A percentile compares a stretch with the other conserved stretches of the same genome.
Conservation (phyloP, 2,888 invertebrate genomes). For the Anthoptus insignis region DNA sequence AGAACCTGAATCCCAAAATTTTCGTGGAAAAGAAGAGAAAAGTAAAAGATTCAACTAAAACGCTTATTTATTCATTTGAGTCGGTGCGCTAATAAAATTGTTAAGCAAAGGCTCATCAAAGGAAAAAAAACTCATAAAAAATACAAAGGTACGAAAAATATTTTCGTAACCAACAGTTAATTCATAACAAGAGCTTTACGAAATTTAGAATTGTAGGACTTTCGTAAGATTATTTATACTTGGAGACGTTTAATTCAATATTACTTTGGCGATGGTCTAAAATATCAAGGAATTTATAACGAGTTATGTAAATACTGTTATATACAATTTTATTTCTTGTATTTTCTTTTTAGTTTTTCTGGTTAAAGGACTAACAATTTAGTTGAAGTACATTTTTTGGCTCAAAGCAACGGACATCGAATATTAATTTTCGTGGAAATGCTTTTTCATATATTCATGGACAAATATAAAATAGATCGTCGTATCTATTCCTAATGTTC, state of each 20-base stretch:
- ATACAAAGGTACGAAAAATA: conserved; percentile 23
- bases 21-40: background rate
- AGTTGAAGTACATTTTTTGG: background rate
- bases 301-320: background rate
- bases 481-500: too few relatives aligned
- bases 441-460: too few relatives aligned
- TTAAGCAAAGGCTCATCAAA: conserved; percentile 26
- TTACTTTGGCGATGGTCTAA: background rate
- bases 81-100: conserved; percentile 24
- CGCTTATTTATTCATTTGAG: conserved; percentile 14
- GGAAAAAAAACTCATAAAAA: conserved; percentile 21
- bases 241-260: background rate
- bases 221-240: background rate
- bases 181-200: conserved; percentile 7
- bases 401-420: too few relatives aligned
- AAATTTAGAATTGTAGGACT: background rate
- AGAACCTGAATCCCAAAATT: background rate
- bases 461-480: too few relatives aligned
- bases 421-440: too few relatives aligned
- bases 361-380: too few relatives aligned
- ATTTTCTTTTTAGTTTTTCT: too few relatives aligned
- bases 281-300: background rate
- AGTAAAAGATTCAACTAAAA: conserved; percentile 6
- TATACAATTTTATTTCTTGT: background rate
- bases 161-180: conserved; percentile 8